Percentiles rank a stretch among this genome's conserved stretches.
phyloP scores from a whole-genome alignment of 2,797 vertebrate species.

The Coregonus sp. region DNA sequence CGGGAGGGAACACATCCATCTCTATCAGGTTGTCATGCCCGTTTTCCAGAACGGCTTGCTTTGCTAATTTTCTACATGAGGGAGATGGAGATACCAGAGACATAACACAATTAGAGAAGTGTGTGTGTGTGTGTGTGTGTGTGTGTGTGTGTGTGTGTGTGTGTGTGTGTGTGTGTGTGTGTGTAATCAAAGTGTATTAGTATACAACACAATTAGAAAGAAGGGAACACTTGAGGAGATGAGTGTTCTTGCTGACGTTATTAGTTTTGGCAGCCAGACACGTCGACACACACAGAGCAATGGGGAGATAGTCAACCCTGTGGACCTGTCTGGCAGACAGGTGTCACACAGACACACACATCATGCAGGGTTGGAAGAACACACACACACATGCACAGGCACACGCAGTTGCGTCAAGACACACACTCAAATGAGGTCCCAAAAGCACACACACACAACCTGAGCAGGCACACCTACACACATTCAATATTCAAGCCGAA shows the following conservation, averaged over 20 bases:
- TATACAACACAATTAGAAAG: background rate
- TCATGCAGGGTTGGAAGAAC: background rate
- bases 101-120: conserved; percentile 66
- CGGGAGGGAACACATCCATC: conserved; percentile 82
- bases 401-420: background rate
- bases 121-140: background rate
- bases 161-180: background rate
- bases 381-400: background rate
- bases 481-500: background rate
- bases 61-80: conserved; percentile 80
- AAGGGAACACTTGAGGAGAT: background rate
- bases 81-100: conserved; percentile 69
- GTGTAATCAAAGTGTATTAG: background rate
- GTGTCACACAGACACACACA: background rate
- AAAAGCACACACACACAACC: background rate
- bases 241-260: background rate
- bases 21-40: conserved; percentile 82
- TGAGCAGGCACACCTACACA: no score
- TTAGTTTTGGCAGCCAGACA: background rate
- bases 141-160: background rate
- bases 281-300: background rate
- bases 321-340: background rate
- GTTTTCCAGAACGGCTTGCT: conserved; percentile 81
- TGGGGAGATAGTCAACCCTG: background rate
- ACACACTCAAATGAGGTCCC: background rate